Evolutionary conservation across 2,888 invertebrate genomes (phyloP).

Genomic region (Tillus elongatus): DNA sequence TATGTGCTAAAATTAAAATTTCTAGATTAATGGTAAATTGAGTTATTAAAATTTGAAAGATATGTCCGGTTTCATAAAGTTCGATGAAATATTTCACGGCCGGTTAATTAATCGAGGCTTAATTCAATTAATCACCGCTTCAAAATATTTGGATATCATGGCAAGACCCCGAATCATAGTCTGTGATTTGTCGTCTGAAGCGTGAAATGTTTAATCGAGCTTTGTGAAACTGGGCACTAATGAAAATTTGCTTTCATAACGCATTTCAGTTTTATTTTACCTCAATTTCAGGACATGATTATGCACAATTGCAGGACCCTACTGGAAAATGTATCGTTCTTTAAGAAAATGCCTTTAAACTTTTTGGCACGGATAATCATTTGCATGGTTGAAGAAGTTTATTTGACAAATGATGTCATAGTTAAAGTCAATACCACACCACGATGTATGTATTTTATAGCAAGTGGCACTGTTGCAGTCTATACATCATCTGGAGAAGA

Average conservation of each 20-base stretch:
- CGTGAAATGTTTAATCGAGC: no score
- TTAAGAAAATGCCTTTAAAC: slow-evolving; percentile 44
- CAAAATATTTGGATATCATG: no score
- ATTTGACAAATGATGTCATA: slow-evolving; percentile 47
- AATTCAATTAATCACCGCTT: no score
- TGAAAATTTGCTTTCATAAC: no score
- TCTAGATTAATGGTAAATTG: no score
- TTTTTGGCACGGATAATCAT: slow-evolving; percentile 45
- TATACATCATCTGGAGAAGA: slow-evolving; percentile 44
- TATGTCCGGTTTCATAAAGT: no score
- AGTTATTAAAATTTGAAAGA: no score
- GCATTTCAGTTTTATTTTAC: slow-evolving; percentile 6
- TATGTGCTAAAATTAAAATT: background rate
- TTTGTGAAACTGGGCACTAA: no score
- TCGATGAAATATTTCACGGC: no score
- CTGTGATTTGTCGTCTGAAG: no score
- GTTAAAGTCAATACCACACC: slow-evolving; percentile 45
- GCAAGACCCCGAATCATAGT: no score
- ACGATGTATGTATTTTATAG: slow-evolving; percentile 51
- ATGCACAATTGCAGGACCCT: slow-evolving; percentile 48
- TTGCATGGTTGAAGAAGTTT: slow-evolving; percentile 44
- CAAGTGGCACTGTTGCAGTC: slow-evolving; percentile 48
- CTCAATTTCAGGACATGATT: slow-evolving; percentile 41
- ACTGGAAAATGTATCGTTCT: slow-evolving; percentile 48
- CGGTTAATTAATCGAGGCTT: no score